A percentile compares a stretch with the other conserved stretches of the same genome.
Conservation (phyloP, 1,140 invertebrate genomes). For the Cephus cinctus region DNA sequence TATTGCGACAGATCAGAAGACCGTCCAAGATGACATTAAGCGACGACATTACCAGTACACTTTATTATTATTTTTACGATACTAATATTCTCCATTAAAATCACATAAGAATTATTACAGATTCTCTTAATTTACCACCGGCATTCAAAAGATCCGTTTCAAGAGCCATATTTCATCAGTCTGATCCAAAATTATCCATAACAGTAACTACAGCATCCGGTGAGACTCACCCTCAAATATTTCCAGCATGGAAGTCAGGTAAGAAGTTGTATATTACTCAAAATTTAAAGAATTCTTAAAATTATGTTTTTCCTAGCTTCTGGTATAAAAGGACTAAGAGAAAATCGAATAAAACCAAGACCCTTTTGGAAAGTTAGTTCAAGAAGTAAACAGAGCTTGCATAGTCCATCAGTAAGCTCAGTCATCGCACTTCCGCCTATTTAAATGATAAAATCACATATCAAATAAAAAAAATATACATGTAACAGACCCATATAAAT, state of each 20-base stretch:
- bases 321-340: slow-evolving; percentile 23
- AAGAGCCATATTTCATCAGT: slow-evolving; percentile 43
- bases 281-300: slow-evolving; percentile 1
- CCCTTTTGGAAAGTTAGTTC: slow-evolving; percentile 37
- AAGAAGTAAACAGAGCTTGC: slow-evolving; percentile 15
- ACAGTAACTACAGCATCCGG: slow-evolving; percentile 27
- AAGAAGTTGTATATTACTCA: slow-evolving; percentile 10
- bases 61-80: slow-evolving; percentile 8
- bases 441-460: slow-evolving; percentile 17
- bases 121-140: slow-evolving; percentile 46
- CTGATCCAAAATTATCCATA: slow-evolving; percentile 37
- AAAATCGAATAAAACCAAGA: slow-evolving; percentile 30
- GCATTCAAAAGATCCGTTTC: slow-evolving; percentile 47
- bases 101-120: slow-evolving; percentile 24
- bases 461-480: too few species aligned
- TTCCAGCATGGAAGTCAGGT: slow-evolving; percentile 47
- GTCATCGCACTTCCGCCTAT: slow-evolving; percentile 20
- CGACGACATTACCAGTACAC: slow-evolving; percentile 49
- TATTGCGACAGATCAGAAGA: slow-evolving; percentile 27
- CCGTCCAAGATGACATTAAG: slow-evolving; percentile 32
- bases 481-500: too few species aligned
- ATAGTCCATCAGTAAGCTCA: neutral
- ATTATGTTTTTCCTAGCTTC: slow-evolving; percentile 23
- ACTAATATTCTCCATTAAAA: neutral
- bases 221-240: slow-evolving; percentile 32